These are phyloP conservation scores for Ochropleura leucogaster DNA, from an alignment of 2,888 invertebrate genomes.

Conservation along the genomic window DNA sequence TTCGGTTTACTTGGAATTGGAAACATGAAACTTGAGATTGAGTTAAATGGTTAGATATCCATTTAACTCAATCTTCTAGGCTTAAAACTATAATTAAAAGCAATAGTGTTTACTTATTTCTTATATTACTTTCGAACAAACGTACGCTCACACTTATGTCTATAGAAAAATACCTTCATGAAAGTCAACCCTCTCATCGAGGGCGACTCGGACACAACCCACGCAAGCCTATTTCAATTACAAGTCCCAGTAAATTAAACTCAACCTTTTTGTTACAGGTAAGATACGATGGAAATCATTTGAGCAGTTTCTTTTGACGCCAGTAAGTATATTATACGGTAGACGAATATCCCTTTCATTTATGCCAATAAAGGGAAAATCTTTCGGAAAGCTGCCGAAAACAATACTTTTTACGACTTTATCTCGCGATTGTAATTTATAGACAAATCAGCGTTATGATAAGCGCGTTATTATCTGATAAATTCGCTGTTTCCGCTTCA, in stretches of 20 bases:
- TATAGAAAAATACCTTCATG: constrained; percentile 30
- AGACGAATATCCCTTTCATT: constrained; percentile 46
- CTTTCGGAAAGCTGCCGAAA: constrained; percentile 5
- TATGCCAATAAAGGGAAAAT: constrained; percentile 45
- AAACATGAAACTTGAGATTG: not conserved
- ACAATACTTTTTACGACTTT: constrained; percentile 40
- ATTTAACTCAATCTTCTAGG: too few relatives aligned
- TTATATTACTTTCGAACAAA: constrained; percentile 12
- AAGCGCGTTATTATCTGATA: constrained; percentile 50
- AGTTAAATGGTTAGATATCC: not conserved
- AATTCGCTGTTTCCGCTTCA: constrained; percentile 47
- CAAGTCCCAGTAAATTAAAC: constrained; percentile 57
- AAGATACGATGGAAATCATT: constrained; percentile 58
- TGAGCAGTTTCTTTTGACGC: constrained; percentile 42
- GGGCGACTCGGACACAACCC: constrained; percentile 23
- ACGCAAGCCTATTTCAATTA: constrained; percentile 49
- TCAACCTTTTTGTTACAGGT: constrained; percentile 69
- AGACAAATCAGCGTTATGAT: constrained; percentile 58
- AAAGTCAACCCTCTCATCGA: constrained; percentile 24
- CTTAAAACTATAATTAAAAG: not conserved
- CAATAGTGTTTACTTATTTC: constrained; percentile 2
- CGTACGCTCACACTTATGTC: constrained; percentile 12
- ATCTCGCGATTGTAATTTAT: constrained; percentile 47
- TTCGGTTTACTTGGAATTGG: not conserved
- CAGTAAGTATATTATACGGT: constrained; percentile 53